Evolutionary conservation across 2,888 invertebrate genomes (phyloP), one percentile per base, ranked within the genome.

Genomic region (Laspeyria flexula): DNA sequence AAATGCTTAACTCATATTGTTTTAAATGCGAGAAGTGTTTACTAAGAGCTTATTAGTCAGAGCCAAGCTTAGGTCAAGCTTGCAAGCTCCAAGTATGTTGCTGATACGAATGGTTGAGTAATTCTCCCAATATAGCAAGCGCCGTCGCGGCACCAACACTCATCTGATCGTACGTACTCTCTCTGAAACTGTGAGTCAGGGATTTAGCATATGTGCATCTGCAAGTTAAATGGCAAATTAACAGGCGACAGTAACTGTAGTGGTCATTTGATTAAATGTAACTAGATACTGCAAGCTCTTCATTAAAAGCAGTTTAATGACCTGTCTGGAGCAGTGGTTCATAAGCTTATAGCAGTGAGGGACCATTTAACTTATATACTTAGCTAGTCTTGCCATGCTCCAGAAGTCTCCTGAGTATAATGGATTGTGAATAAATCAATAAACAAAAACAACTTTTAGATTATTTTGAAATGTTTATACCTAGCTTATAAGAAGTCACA

Each of bases 101-200:
- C 41, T 51, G 48, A 57, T 58, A 39, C 51, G 44, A 50, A 61
- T 38, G 42, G 51, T 87, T 89, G 89, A 89, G 88, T 84, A 88
- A 88, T 77, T 68, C 27, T 78, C 83, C 79, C 73, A 77, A 86
- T 90, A 81, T 87, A 88, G 86, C 71, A 39, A 65, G 71, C 71
- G 73, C 69, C 69, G 73, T 65, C 51, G 56, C 37, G 46, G 46
- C 39, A 52, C 51, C 51, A 30, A 59, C 60, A 64, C 69, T 81
- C 80, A 81, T 75, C 57, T 46, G 64, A 73, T 50, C 41, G 73
- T 50, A n/a, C 39, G 33, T 41, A 42, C 41, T 71, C 66, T 70
- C 62, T 65, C 63, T 56, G 59, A 44, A 60, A 86, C 64, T 88
- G 60, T 50, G 60, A 87, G 64, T 88, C 87, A 85, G 74, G 57